Evolutionary conservation across 2,888 invertebrate species (phyloP).

Genomic region (Conops quadrifasciatus): DNA sequence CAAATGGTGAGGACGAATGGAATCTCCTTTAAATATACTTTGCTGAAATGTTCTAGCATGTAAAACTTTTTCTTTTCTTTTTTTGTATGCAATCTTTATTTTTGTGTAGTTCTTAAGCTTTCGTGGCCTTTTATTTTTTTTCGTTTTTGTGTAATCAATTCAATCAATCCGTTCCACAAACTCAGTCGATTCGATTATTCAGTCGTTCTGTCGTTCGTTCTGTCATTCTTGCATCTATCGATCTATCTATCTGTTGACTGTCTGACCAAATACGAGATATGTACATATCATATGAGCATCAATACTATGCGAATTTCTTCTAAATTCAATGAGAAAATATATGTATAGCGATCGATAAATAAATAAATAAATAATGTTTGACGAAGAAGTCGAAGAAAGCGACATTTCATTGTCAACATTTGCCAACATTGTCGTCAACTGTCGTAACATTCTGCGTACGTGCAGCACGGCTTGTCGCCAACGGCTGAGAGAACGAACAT

Average conservation of each 20-base stretch:
- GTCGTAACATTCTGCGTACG: background rate
- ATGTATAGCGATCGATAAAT: background rate
- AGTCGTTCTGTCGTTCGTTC: too few relatives aligned
- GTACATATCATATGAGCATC: background rate
- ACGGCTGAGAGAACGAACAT: background rate
- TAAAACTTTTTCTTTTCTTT: background rate
- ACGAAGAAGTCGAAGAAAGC: constrained; percentile 11
- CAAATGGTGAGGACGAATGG: background rate
- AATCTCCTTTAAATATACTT: too few relatives aligned
- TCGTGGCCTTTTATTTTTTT: too few relatives aligned
- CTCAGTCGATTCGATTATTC: too few relatives aligned
- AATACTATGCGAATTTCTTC: constrained; percentile 19
- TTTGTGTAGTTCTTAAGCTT: background rate
- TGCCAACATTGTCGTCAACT: background rate
- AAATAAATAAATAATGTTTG: constrained; percentile 28
- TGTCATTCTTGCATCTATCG: background rate
- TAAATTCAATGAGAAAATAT: constrained; percentile 22
- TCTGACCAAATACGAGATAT: constrained; percentile 23
- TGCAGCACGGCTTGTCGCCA: background rate
- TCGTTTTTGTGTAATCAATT: background rate
- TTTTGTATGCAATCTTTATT: background rate
- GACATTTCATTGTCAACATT: too few relatives aligned
- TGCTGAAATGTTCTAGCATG: too few relatives aligned
- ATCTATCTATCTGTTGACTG: constrained; percentile 13
- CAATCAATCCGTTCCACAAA: background rate